These are phyloP conservation scores for Fragum whitleyi DNA, from an alignment of 2,888 invertebrate species.

Conservation along the genomic window DNA sequence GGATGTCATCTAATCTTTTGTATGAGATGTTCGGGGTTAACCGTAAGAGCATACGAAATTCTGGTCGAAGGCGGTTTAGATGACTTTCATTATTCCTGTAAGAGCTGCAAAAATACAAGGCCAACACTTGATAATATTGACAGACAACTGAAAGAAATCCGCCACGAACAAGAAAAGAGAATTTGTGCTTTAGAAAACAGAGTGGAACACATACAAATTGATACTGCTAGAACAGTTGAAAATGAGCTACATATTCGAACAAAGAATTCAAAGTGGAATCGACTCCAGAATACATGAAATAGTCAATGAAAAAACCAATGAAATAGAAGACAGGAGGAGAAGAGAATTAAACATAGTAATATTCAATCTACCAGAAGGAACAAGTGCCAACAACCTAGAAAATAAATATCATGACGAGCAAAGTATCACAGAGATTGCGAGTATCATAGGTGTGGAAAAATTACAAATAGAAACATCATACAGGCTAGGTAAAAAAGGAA, in stretches of 20 bases:
- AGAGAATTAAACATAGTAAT: too few relatives aligned
- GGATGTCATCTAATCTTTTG: background rate
- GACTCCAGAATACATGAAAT: background rate
- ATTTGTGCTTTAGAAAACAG: background rate
- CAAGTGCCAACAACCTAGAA: too few relatives aligned
- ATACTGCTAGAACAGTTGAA: too few relatives aligned
- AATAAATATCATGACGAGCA: too few relatives aligned
- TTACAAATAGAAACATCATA: too few relatives aligned
- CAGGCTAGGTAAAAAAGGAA: background rate
- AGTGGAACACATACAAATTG: too few relatives aligned
- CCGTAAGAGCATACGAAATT: background rate
- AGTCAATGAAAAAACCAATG: slow-evolving; percentile 8
- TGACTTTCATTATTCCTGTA: background rate
- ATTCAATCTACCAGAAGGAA: too few relatives aligned
- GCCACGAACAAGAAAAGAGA: too few relatives aligned
- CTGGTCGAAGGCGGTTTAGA: background rate
- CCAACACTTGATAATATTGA: background rate
- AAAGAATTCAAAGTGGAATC: background rate
- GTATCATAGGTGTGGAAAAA: background rate
- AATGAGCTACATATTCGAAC: too few relatives aligned
- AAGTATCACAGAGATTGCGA: background rate
- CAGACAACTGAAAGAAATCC: too few relatives aligned
- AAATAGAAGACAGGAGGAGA: too few relatives aligned
- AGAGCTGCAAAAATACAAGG: background rate
- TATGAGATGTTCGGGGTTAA: slow-evolving; percentile 4